Conservation (phyloP, 2,113 vertebrate genomes). For the Nansenia antarctica region DNA sequence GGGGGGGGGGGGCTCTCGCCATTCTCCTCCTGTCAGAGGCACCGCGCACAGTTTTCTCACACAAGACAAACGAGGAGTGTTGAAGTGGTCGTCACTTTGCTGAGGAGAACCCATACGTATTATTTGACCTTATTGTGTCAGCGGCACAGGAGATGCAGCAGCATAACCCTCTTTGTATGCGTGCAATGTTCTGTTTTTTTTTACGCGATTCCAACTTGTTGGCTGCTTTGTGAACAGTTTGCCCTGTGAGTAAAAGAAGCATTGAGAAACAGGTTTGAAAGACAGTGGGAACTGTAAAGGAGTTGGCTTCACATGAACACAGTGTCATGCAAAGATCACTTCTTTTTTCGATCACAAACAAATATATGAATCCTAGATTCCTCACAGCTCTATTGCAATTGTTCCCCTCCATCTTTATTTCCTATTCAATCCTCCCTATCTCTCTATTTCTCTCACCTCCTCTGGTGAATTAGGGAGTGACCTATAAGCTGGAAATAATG, state of each 20-base stretch:
- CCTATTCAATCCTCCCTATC: neutral
- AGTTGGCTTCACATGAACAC: neutral
- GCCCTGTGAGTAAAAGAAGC: neutral
- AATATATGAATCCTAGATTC: no score
- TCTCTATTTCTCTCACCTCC: neutral
- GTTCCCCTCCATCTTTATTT: neutral
- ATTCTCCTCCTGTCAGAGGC: slow-evolving; percentile 33
- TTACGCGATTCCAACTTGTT: neutral
- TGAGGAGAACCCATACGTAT: slow-evolving; percentile 62
- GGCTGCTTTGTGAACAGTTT: neutral
- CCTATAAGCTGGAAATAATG: neutral
- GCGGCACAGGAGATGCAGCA: slow-evolving; percentile 23
- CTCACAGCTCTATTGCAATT: neutral
- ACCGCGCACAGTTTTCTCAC: slow-evolving; percentile 59
- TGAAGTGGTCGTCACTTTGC: slow-evolving; percentile 62
- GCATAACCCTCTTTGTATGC: slow-evolving; percentile 11
- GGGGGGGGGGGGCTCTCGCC: slow-evolving; percentile 61
- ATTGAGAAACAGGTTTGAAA: neutral
- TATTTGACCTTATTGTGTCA: slow-evolving; percentile 48
- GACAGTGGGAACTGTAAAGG: neutral
- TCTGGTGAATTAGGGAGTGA: slow-evolving; percentile 21
- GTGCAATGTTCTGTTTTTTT: neutral
- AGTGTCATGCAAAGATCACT: neutral
- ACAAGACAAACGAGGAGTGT: slow-evolving; percentile 68
- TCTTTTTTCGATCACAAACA: no score